These are phyloP conservation scores for Platanista minor DNA, from an alignment of 2,113 vertebrate genomes.

Conservation along the genomic window DNA sequence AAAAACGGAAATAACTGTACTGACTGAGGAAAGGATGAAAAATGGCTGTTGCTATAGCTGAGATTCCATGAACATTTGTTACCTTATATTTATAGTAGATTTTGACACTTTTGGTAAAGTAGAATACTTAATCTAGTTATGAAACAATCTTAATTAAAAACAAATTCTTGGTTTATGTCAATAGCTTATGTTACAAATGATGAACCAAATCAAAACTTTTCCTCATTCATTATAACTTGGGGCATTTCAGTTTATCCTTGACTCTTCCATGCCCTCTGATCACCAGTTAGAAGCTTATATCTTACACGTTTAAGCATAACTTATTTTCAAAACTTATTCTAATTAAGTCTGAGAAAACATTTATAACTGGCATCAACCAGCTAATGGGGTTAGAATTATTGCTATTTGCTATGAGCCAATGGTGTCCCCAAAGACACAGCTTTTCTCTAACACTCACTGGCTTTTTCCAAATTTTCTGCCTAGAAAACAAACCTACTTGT, in stretches of 20 bases:
- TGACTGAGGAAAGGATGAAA: not conserved
- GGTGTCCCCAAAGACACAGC: not conserved
- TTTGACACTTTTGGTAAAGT: not conserved
- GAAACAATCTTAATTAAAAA: not conserved
- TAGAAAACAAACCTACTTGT: not conserved
- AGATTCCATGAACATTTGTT: not conserved
- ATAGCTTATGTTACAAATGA: not conserved
- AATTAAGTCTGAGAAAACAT: not conserved
- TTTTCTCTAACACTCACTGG: not conserved
- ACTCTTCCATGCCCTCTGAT: not conserved
- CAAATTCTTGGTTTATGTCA: not conserved
- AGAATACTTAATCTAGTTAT: not conserved
- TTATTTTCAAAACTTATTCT: not conserved
- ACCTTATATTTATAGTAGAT: not conserved
- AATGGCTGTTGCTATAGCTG: not conserved
- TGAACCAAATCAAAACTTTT: not conserved
- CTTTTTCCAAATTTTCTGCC: not conserved
- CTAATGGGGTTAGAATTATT: not conserved
- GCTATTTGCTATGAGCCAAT: not conserved
- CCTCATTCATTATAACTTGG: not conserved
- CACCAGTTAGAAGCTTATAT: not conserved
- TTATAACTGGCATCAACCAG: not conserved
- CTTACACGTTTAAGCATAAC: not conserved
- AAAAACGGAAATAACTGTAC: not conserved
- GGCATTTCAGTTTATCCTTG: not conserved